phyloP scores from a whole-genome alignment of 2,888 invertebrate species.

The Allygus modestus region DNA sequence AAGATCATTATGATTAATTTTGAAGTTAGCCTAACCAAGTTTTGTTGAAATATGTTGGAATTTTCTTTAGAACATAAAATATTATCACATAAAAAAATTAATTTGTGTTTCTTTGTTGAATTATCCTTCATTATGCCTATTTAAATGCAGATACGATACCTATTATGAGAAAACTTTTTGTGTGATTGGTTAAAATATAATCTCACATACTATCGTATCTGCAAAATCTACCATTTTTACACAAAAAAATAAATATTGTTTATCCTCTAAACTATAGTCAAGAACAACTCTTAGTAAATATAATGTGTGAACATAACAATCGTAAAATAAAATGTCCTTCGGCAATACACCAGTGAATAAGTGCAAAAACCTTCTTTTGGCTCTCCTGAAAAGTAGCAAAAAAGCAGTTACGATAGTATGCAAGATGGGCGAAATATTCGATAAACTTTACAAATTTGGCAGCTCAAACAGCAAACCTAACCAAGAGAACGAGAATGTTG shows the following conservation, averaged over 20 bases:
- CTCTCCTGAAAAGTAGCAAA: slow-evolving; percentile 45
- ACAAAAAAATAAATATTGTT: neutral
- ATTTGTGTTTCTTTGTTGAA: neutral
- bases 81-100: slow-evolving; percentile 1
- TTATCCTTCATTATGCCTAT: neutral
- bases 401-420: slow-evolving; percentile 38
- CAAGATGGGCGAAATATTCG: slow-evolving; percentile 41
- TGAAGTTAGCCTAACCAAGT: slow-evolving; percentile 13
- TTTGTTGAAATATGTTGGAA: slow-evolving; percentile 4
- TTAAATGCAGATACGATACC: slow-evolving; percentile 25
- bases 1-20: no score
- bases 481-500: no score
- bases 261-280: slow-evolving; percentile 12
- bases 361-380: slow-evolving; percentile 40
- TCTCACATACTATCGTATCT: slow-evolving; percentile 38
- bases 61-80: slow-evolving; percentile 30
- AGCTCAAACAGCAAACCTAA: no score
- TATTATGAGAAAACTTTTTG: neutral
- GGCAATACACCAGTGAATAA: slow-evolving; percentile 25
- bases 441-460: no score
- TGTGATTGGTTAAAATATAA: neutral
- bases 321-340: slow-evolving; percentile 1
- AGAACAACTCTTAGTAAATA: neutral
- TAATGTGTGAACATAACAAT: neutral
- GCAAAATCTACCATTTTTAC: slow-evolving; percentile 31